These are phyloP conservation scores for Chaetoderma sp. DNA, from an alignment of 2,888 invertebrate species.

Conservation along the genomic window DNA sequence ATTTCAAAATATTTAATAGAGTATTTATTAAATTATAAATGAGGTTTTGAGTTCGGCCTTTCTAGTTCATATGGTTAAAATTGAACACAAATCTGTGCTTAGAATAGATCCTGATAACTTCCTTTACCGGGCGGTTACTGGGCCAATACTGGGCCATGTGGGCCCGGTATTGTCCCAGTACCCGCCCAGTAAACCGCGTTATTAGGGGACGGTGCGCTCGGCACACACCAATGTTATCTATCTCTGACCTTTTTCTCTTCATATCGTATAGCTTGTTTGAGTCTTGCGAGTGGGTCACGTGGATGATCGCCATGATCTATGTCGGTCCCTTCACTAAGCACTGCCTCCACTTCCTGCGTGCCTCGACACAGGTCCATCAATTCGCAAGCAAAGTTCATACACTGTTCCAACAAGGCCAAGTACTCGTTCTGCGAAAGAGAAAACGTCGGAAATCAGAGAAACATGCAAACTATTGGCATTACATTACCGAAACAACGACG, in stretches of 20 bases:
- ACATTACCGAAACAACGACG: not conserved
- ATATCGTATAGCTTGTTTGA: slow-evolving; percentile 78
- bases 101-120: no score
- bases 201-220: no score
- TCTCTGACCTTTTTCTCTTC: slow-evolving; percentile 75
- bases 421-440: slow-evolving; percentile 73
- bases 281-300: slow-evolving; percentile 76
- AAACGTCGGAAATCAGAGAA: not conserved
- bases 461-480: not conserved
- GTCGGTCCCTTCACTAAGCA: slow-evolving; percentile 75
- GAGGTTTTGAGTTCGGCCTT: no score
- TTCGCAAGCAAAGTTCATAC: slow-evolving; percentile 71
- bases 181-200: no score
- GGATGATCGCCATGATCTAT: slow-evolving; percentile 69
- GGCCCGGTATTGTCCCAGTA: no score
- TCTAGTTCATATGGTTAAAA: no score
- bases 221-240: no score
- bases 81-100: no score
- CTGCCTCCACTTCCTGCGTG: slow-evolving; percentile 78
- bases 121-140: no score
- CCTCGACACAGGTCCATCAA: slow-evolving; percentile 76
- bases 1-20: no score
- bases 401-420: slow-evolving; percentile 73
- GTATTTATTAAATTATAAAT: no score
- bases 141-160: no score